Percentiles rank a stretch among this genome's conserved stretches.
Conservation (phyloP, 2,888 invertebrate genomes). For the Ommatoiulus sabulosus region DNA sequence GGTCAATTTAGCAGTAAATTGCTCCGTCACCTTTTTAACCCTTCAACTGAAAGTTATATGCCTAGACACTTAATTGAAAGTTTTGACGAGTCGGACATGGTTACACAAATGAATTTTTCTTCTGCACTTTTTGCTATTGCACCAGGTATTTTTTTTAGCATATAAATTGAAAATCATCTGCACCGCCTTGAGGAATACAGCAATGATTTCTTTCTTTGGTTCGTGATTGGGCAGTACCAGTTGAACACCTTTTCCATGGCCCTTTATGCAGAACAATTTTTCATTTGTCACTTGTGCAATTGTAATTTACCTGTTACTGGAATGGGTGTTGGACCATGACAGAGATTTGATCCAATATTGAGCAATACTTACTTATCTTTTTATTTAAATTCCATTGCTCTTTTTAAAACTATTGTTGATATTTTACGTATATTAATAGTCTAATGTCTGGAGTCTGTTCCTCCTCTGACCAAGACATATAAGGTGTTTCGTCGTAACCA, state of each 20-base stretch:
- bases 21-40: slow-evolving; percentile 29
- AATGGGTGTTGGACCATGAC: too few species aligned
- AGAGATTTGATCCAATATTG: too few species aligned
- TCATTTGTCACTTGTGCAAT: not conserved
- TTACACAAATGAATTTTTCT: not conserved
- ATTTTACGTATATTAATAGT: too few species aligned
- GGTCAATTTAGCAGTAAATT: slow-evolving; percentile 9
- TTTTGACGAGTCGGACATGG: not conserved
- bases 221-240: not conserved
- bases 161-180: slow-evolving; percentile 32
- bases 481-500: too few species aligned
- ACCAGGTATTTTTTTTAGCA: slow-evolving; percentile 22
- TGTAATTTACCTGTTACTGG: not conserved
- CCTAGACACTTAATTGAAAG: slow-evolving; percentile 21
- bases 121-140: not conserved
- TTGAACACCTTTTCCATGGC: not conserved
- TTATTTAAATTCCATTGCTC: too few species aligned
- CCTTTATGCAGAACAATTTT: not conserved
- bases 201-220: not conserved
- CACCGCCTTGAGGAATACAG: not conserved
- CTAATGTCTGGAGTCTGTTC: too few species aligned
- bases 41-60: not conserved
- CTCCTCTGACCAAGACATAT: too few species aligned
- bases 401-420: too few species aligned
- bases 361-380: too few species aligned